Conservation (phyloP, 2,888 invertebrate species). For the Drosophila borealis region DNA sequence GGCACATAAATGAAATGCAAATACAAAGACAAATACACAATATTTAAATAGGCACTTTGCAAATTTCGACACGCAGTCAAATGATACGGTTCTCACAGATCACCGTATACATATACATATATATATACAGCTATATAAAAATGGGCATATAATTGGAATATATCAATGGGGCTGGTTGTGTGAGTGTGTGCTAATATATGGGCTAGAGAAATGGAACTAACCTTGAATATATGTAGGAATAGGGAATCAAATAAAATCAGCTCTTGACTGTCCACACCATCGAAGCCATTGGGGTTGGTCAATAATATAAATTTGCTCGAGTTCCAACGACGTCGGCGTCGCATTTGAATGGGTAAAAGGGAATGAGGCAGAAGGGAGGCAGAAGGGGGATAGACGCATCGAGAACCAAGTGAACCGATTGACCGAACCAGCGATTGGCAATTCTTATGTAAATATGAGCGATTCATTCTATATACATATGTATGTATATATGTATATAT, state of each 20-base stretch:
- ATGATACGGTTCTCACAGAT: conserved; percentile 31
- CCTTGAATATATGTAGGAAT: conserved; percentile 26
- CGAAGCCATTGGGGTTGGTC: conserved; percentile 56
- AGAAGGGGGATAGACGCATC: background rate
- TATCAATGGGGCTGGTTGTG: background rate
- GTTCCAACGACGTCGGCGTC: conserved; percentile 42
- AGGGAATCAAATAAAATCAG: conserved; percentile 16
- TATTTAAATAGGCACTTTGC: conserved; percentile 34
- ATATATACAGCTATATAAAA: conserved; percentile 8
- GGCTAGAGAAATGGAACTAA: background rate
- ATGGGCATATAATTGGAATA: conserved; percentile 10
- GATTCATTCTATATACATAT: conserved; percentile 2
- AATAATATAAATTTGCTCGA: conserved; percentile 42
- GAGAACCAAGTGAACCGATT: conserved; percentile 15
- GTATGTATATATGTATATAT: conserved; percentile 2
- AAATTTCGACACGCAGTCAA: conserved; percentile 45
- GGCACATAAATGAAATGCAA: conserved; percentile 26
- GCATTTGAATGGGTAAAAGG: conserved; percentile 59
- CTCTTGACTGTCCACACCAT: conserved; percentile 20
- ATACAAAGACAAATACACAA: conserved; percentile 8
- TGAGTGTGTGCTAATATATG: too few relatives aligned
- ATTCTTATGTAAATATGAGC: conserved; percentile 39
- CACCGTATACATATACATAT: conserved; percentile 25
- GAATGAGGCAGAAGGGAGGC: background rate
- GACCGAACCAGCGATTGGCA: conserved; percentile 28